These are phyloP conservation scores for Helicoverpa zea DNA, from an alignment of 1,140 invertebrate genomes.

Conservation along the genomic window DNA sequence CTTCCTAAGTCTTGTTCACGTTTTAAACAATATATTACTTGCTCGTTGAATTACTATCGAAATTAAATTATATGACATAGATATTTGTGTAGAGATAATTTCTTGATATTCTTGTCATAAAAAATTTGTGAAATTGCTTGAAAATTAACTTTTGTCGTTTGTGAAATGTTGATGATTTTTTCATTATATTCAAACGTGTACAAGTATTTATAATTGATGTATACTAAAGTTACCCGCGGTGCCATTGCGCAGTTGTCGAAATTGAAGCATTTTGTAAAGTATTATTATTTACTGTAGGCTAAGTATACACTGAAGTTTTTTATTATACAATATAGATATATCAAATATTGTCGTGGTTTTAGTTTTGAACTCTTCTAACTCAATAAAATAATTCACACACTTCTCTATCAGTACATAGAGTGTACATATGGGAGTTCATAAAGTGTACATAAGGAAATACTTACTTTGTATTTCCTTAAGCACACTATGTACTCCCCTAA, in stretches of 20 bases:
- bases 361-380: neutral
- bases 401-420: too few species aligned
- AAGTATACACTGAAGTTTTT: conserved; percentile 42
- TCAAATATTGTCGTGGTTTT: neutral
- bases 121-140: too few species aligned
- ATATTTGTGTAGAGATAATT: too few species aligned
- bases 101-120: too few species aligned
- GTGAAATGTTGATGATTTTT: neutral
- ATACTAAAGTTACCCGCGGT: conserved; percentile 63
- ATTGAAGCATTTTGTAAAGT: conserved; percentile 57
- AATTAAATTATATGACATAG: too few species aligned
- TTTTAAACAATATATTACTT: neutral
- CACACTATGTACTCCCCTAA: too few species aligned
- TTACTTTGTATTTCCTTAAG: too few species aligned
- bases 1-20: neutral
- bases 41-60: too few species aligned
- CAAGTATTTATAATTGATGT: conserved; percentile 20
- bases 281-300: conserved; percentile 58
- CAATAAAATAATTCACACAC: too few species aligned
- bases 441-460: too few species aligned
- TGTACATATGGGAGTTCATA: too few species aligned
- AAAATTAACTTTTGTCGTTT: too few species aligned
- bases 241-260: conserved; percentile 57
- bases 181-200: neutral
- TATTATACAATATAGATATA: conserved; percentile 39